Evolutionary conservation across 2,797 vertebrate species (phyloP), one percentile per base, ranked within the genome.

Genomic region (Thunnus albacares): DNA sequence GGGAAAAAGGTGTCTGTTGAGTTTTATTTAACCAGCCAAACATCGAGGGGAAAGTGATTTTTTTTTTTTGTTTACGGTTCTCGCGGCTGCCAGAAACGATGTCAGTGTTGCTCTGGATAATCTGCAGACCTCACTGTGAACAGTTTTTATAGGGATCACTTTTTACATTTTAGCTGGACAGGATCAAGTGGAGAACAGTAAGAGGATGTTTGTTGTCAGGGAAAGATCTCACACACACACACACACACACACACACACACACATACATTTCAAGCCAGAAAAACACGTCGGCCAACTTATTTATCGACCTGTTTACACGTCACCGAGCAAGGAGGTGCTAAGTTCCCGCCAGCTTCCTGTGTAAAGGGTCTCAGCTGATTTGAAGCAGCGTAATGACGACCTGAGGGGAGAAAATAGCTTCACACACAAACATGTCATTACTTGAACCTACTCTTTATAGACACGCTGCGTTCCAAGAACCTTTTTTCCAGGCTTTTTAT

Each of bases 351-450:
- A 1, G 55, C 28, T 57, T 9, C 2, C 0, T 5, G 14, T 24
- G 47, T 12, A 35, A 10, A 75, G 6, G 4, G 22, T 24, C 70
- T 69, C 26, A 24, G 35, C 28, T 43, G 51, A 59, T 63, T 15
- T 1, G 17, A 0, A 51, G 38, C 17, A 58, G 57, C 52, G 6
- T 6, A 11, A 4, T 30, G 51, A 56, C 14, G 20, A 57, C 61
- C 56, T 17, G 63, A 76, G 71, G 75, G 33, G 15, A 68, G 38
- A 79, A 55, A 58, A 66, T 41, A 3, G 20, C 28, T 20, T 5
- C 66, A 55, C n/a, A 53, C 65, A 59, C 20, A 13, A 53, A 74
- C 80, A 5, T 75, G 83, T 6, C 14, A 15, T 60, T 7, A 35
- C 78, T 66, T 53, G 52, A 81, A 45, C n/a, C 20, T 7, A 0